A percentile compares a stretch with the other conserved stretches of the same genome.
Evolutionary conservation across 2,113 vertebrate genomes (phyloP).

Genomic region (Oxyruncus cristatus): DNA sequence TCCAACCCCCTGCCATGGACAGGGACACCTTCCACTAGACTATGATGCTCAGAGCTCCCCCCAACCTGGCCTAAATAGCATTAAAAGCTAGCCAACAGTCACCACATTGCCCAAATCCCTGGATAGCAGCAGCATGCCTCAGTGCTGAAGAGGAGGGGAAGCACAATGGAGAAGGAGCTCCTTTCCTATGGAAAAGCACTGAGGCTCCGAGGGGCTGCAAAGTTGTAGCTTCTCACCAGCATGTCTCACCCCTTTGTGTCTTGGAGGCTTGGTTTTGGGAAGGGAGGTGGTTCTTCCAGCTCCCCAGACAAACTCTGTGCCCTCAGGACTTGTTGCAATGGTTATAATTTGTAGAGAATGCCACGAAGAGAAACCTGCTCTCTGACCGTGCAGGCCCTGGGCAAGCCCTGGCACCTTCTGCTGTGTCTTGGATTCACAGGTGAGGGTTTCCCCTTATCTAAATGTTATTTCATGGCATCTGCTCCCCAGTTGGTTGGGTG

Average conservation of each 20-base stretch:
- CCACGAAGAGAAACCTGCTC: accelerated
- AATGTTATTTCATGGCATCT: background rate
- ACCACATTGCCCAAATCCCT: background rate
- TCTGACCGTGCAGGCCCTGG: background rate
- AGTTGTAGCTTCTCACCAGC: background rate
- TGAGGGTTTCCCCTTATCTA: background rate
- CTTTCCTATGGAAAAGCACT: background rate
- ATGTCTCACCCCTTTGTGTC: background rate
- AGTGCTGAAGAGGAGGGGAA: background rate
- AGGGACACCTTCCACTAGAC: background rate
- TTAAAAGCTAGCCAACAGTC: background rate
- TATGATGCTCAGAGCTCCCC: background rate
- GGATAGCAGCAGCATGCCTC: background rate
- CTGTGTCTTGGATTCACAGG: background rate
- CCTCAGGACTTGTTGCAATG: background rate
- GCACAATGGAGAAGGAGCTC: background rate
- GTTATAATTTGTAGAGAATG: background rate
- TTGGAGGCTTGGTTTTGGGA: background rate
- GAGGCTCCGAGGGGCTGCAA: background rate
- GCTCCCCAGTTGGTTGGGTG: background rate
- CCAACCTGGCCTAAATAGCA: background rate
- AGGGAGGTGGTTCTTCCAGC: background rate
- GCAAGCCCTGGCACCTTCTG: background rate
- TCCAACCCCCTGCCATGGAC: accelerated
- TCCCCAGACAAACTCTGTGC: background rate